phyloP scores from a whole-genome alignment of 2,888 invertebrate genomes.

The Leptopilina syphax region DNA sequence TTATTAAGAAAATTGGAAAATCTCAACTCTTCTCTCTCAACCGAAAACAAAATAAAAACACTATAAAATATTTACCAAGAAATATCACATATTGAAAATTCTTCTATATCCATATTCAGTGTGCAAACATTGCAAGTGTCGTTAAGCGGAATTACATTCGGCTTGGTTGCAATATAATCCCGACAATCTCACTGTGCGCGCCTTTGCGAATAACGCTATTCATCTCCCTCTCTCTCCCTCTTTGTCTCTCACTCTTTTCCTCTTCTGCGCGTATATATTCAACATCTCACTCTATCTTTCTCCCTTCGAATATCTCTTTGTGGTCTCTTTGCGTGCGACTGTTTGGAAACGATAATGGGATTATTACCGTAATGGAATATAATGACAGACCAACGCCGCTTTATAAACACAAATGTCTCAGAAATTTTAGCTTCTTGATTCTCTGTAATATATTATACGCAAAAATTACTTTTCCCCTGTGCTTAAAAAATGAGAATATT shows the following conservation, averaged over 20 bases:
- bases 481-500: no score
- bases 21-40: not conserved
- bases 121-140: slow-evolving; percentile 34
- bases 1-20: not conserved
- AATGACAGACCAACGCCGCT: slow-evolving; percentile 37
- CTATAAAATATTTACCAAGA: not conserved
- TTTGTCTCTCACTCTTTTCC: no score
- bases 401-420: slow-evolving; percentile 16
- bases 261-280: no score
- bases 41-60: not conserved
- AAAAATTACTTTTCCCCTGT: not conserved
- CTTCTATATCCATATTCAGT: slow-evolving; percentile 20
- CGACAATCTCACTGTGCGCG: slow-evolving; percentile 29
- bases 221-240: not conserved
- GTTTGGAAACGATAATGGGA: slow-evolving; percentile 49
- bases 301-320: not conserved
- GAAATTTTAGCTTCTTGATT: slow-evolving; percentile 2
- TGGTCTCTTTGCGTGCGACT: slow-evolving; percentile 30
- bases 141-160: slow-evolving; percentile 40
- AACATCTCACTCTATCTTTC: not conserved
- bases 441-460: not conserved
- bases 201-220: slow-evolving; percentile 17
- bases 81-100: slow-evolving; percentile 6
- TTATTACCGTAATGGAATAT: slow-evolving; percentile 44
- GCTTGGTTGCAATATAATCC: slow-evolving; percentile 35